Evolutionary conservation across 2,888 invertebrate genomes (phyloP).

Genomic region (Argyresthia goedartella): DNA sequence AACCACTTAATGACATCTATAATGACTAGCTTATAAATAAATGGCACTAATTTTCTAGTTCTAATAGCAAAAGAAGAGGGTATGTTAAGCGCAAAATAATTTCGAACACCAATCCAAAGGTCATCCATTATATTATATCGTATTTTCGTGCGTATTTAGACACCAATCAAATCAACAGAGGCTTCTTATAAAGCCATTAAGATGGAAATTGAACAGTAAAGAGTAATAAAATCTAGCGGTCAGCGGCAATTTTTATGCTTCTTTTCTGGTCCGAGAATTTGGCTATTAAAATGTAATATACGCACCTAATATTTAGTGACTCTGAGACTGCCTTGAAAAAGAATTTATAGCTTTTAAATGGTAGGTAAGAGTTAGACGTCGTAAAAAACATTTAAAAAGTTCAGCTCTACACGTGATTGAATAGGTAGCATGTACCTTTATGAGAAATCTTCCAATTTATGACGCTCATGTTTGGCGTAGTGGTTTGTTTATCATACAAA

Average conservation of each 20-base stretch:
- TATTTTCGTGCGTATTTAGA: conserved; percentile 21
- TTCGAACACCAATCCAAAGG: conserved; percentile 16
- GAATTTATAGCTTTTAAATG: conserved; percentile 60
- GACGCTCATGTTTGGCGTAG: no score
- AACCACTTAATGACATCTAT: no score
- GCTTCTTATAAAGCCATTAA: conserved; percentile 45
- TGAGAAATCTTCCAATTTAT: no score
- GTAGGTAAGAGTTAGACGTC: conserved; percentile 48
- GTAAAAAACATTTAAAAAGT: conserved; percentile 22
- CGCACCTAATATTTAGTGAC: conserved; percentile 40
- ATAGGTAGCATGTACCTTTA: no score
- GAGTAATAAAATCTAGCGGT: conserved; percentile 12
- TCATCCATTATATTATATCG: conserved; percentile 12
- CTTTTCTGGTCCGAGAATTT: conserved; percentile 25
- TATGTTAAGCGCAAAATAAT: conserved; percentile 27
- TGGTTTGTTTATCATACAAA: no score
- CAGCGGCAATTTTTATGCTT: background rate
- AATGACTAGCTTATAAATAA: no score
- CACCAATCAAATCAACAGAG: conserved; percentile 21
- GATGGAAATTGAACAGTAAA: conserved; percentile 16
- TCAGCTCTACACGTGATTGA: no score
- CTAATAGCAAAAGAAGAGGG: no score
- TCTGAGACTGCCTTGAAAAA: conserved; percentile 39
- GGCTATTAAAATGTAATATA: conserved; percentile 55
- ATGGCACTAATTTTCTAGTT: no score